Percentiles rank a stretch among this genome's conserved stretches.
Evolutionary conservation across 2,797 vertebrate genomes (phyloP).

Genomic region (Gallirallus australis): DNA sequence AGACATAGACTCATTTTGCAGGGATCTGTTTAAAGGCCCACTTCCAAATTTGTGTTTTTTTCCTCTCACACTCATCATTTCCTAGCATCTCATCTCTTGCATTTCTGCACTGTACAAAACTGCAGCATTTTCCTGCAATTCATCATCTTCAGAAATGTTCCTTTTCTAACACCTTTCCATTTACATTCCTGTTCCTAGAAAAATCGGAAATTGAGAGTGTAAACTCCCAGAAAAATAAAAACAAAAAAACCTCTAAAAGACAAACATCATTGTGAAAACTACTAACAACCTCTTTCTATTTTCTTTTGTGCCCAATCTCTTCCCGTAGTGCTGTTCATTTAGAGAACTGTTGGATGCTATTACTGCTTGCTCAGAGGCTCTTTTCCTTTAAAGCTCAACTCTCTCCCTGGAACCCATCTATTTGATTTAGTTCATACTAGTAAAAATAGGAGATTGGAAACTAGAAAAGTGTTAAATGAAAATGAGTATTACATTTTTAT

Average conservation of each 20-base stretch:
- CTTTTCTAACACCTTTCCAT: not conserved
- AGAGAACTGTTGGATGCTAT: not conserved
- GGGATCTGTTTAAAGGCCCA: not conserved
- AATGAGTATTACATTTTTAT: not conserved
- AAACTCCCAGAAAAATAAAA: not conserved
- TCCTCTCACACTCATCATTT: not conserved
- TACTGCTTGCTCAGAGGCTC: not conserved
- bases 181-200: not conserved
- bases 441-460: not conserved
- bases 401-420: not conserved
- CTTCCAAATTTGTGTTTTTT: not conserved
- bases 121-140: not conserved
- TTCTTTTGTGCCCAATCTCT: not conserved
- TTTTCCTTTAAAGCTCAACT: not conserved
- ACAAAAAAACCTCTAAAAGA: accelerated
- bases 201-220: not conserved
- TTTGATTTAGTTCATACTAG: not conserved
- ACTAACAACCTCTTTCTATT: not conserved
- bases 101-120: no score
- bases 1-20: not conserved
- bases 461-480: not conserved
- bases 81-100: not conserved
- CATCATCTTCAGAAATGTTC: not conserved
- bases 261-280: not conserved
- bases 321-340: not conserved